Evolutionary conservation across 2,888 invertebrate genomes (phyloP), one percentile per base, ranked within the genome.

Genomic region (Urechis unicinctus): DNA sequence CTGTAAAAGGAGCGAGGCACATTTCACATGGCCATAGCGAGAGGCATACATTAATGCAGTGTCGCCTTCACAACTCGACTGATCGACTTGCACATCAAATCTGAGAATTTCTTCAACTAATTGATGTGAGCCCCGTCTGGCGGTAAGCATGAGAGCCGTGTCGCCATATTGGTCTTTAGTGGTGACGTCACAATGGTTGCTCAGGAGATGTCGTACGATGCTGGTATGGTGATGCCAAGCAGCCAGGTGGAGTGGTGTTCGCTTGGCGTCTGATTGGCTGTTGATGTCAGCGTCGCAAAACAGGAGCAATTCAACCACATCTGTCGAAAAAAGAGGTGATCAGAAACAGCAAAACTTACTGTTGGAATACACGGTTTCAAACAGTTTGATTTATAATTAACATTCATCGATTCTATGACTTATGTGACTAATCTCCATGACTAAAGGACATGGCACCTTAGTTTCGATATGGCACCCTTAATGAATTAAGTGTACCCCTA

Each of bases 181-280:
- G 9, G 36, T 36, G 36, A 56, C 56, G 26, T 56, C 43, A 45
- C 56, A 56, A 9, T 52, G 52, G n/a, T 47, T 45, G 24, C 41
- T 24, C 22, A 56, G 30, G 6, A 56, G 52, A 36, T 45, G 52
- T 22, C 28, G 29, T 1, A 53, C 36, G 17, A 51, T 30, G n/a
- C 48, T 48, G 41, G 17, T 6, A 31, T 56, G 47, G 1, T 24
- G 29, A 6, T 41, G 30, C 26, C 56, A 56, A n/a, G 52, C 56
- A 26, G 52, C 56, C 30, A 51, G 47, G 42, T 56, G 56, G n/a
- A 56, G 43, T 13, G 56, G 52, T 9, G 52, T 56, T 29, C 51
- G 36, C 1, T 51, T 52, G n/a, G 46, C 50, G 22, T 55, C 49
- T 17, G 31, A 50, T 17, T 36, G 24, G 9, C 24, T 22, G 31